Conservation (phyloP, 2,888 invertebrate genomes). For the Drosophila mayaguana region DNA sequence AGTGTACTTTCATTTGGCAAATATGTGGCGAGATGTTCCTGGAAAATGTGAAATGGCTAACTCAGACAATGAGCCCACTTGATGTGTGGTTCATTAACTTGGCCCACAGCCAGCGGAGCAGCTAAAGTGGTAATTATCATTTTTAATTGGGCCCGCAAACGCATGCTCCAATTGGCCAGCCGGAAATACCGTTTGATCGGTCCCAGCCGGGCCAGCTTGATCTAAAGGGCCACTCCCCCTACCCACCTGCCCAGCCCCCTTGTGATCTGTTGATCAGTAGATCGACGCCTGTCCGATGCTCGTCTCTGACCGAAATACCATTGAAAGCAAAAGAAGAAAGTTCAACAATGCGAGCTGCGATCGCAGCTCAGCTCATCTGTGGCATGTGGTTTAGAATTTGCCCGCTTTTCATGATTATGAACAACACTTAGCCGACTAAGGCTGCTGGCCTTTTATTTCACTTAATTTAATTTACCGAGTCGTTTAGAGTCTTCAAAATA, state of each 20-base stretch:
- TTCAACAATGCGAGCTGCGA: conserved; percentile 52
- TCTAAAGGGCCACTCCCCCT: conserved; percentile 5
- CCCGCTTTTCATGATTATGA: conserved; percentile 55
- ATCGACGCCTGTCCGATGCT: conserved; percentile 33
- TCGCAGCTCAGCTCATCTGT: neutral
- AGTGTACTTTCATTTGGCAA: conserved; percentile 71
- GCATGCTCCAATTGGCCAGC: conserved; percentile 50
- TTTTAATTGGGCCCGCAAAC: conserved; percentile 55
- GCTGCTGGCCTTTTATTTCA: conserved; percentile 67
- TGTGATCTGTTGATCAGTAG: conserved; percentile 19
- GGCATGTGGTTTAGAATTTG: conserved; percentile 52
- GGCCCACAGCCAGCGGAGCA: conserved; percentile 8
- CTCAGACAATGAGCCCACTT: conserved; percentile 15
- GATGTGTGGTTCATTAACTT: conserved; percentile 18
- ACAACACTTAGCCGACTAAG: conserved; percentile 50
- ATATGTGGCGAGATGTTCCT: conserved; percentile 44
- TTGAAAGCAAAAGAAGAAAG: conserved; percentile 77
- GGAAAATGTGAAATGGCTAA: conserved; percentile 34
- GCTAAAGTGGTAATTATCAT: conserved; percentile 47
- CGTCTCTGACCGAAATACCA: conserved; percentile 77
- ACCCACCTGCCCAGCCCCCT: neutral
- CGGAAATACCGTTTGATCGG: conserved; percentile 78
- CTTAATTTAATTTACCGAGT: conserved; percentile 73
- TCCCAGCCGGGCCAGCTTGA: conserved; percentile 16
- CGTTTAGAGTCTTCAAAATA: conserved; percentile 58